These are phyloP conservation scores for Leguminivora glycinivorella DNA, from an alignment of 1,140 invertebrate species.

Conservation along the genomic window DNA sequence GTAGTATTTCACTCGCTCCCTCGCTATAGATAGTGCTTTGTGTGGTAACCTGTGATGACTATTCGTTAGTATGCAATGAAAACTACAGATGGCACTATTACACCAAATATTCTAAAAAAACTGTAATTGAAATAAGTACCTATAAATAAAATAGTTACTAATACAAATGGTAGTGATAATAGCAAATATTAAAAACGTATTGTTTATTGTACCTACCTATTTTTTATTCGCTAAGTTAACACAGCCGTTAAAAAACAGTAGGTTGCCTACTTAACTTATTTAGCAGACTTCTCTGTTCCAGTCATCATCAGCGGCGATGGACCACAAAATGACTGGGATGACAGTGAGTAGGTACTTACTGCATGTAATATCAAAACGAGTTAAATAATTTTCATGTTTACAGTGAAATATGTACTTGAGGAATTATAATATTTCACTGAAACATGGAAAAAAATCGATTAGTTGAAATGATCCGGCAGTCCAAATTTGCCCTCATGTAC, in stretches of 20 bases:
- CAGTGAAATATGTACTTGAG: no score
- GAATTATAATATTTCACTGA: no score
- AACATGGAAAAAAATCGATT: no score
- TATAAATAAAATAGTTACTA: no score
- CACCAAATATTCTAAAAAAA: background rate
- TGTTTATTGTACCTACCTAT: background rate
- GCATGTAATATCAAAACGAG: background rate
- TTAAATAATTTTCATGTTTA: no score
- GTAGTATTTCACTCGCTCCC: conserved; percentile 4
- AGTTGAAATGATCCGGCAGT: no score
- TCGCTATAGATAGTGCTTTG: conserved; percentile 7
- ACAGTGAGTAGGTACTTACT: background rate
- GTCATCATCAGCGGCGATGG: background rate
- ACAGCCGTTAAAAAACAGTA: background rate
- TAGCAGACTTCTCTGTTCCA: conserved; percentile 16
- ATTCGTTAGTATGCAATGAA: conserved; percentile 3
- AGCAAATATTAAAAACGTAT: background rate
- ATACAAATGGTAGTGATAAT: background rate
- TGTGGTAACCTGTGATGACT: background rate
- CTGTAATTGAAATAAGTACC: no score
- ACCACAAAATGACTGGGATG: background rate
- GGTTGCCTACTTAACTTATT: background rate
- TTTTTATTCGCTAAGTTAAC: background rate
- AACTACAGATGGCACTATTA: background rate
- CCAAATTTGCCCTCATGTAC: no score